These are phyloP conservation scores for Nezara viridula DNA, from an alignment of 2,888 invertebrate genomes.

Conservation along the genomic window DNA sequence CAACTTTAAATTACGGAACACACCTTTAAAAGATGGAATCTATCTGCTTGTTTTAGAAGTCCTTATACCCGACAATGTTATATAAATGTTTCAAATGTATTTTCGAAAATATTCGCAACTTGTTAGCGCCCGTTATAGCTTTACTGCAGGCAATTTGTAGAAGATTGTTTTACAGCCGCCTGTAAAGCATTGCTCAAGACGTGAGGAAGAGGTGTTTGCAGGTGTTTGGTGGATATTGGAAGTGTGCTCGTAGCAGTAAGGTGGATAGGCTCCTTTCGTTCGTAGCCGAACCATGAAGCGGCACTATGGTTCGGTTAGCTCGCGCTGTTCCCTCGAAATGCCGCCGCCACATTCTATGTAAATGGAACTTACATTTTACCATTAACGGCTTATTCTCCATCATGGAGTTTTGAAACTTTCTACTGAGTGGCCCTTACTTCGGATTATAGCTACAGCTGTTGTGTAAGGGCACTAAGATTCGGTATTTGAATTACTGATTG, in stretches of 20 bases:
- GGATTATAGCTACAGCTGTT: neutral
- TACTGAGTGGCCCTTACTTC: neutral
- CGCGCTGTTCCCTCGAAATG: neutral
- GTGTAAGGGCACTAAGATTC: neutral
- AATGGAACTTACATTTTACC: constrained; percentile 17
- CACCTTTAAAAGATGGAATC: neutral
- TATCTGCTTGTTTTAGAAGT: neutral
- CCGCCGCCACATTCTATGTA: constrained; percentile 25
- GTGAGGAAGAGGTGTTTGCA: neutral
- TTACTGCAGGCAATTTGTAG: constrained; percentile 8
- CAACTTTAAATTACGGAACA: neutral
- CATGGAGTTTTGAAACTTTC: constrained; percentile 3
- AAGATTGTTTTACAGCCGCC: neutral
- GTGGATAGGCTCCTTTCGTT: neutral
- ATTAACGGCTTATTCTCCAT: constrained; percentile 40
- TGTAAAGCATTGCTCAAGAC: neutral
- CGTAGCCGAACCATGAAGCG: constrained; percentile 15
- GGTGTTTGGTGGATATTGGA: neutral
- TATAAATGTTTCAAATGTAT: neutral
- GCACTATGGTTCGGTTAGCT: neutral
- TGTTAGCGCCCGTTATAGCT: neutral
- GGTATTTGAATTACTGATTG: neutral
- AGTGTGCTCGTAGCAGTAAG: neutral
- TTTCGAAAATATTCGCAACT: neutral
- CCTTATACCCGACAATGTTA: neutral